Base-by-base conservation (phyloP, 2,888 invertebrate genomes). In the Lasioglossum lativentre region DNA sequence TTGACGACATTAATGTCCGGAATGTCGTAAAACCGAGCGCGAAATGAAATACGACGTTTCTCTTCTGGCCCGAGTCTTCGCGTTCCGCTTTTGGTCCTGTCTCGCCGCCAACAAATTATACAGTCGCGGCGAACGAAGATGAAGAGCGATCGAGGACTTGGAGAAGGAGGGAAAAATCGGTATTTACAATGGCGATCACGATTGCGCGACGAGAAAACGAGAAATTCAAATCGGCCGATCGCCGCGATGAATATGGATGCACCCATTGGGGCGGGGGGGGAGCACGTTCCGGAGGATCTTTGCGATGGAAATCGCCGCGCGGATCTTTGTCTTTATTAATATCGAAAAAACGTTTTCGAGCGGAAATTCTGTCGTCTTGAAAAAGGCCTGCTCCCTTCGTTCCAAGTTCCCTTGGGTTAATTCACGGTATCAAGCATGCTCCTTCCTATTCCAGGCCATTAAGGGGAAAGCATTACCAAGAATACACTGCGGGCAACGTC, bases 181-280 rank as follows among this genome's bases (percentile, higher is more conserved):
- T 78, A 88, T 87, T 87, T 78, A 75, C 87, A 83, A 84, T 78
- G 83, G 59, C 79, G 78, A 82, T 87, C 90, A 76, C 83, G 86
- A 74, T 73, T 83, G 83, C 56, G 79, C 78, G 78, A 83, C 74
- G 85, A 77, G 83, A 80, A 88, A 83, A 82, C 88, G 86, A 82
- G 87, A 89, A 90, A 91, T 90, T 92, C 88, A 88, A 91, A 92
- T 89, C 82, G 83, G 70, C 73, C 87, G 87, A 89, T 87, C 85
- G 86, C 72, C 68, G 73, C 81, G 88, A 89, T 91, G 89, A 91
- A 91, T 92, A 92, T 86, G 85, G 78, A 89, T 86, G 80, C 8
- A 34, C 45, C 47, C 38, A 78, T 34, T 3, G 34, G 34, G 34
- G 34, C 1, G 66, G 83, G 80, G 75, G 75, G 82, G 76, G 77